These are phyloP conservation scores for Cremastobaeus sp. DNA, from an alignment of 2,888 invertebrate genomes.

Conservation along the genomic window DNA sequence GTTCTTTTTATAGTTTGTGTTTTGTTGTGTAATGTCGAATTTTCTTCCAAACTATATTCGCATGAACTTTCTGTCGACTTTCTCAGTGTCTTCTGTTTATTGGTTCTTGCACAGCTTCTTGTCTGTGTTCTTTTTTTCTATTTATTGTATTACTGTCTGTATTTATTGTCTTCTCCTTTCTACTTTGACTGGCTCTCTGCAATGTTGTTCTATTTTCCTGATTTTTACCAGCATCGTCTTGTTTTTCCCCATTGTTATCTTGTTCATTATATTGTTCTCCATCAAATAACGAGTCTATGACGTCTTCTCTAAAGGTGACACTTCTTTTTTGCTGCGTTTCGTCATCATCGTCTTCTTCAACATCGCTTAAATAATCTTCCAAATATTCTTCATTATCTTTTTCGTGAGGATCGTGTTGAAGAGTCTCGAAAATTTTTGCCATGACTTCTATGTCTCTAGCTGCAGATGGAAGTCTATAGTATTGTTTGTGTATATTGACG, in stretches of 20 bases:
- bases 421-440: conserved; percentile 1
- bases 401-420: neutral
- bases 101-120: too few relatives aligned
- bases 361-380: conserved; percentile 6
- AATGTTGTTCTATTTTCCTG: too few relatives aligned
- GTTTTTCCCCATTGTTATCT: too few relatives aligned
- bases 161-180: too few relatives aligned
- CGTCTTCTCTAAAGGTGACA: neutral
- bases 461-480: conserved; percentile 33
- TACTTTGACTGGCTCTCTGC: too few relatives aligned
- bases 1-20: neutral
- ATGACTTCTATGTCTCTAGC: conserved; percentile 24
- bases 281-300: conserved; percentile 14
- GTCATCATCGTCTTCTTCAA: conserved; percentile 6
- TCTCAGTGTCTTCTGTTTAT: too few relatives aligned
- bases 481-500: conserved; percentile 37
- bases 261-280: too few relatives aligned
- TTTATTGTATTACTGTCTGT: neutral
- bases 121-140: neutral
- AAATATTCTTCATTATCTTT: neutral
- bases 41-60: too few relatives aligned
- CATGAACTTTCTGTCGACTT: neutral
- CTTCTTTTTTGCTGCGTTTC: neutral
- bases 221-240: too few relatives aligned
- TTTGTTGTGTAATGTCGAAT: too few relatives aligned